Evolutionary conservation across 2,113 vertebrate genomes (phyloP).

Genomic region (Callorhinus ursinus): DNA sequence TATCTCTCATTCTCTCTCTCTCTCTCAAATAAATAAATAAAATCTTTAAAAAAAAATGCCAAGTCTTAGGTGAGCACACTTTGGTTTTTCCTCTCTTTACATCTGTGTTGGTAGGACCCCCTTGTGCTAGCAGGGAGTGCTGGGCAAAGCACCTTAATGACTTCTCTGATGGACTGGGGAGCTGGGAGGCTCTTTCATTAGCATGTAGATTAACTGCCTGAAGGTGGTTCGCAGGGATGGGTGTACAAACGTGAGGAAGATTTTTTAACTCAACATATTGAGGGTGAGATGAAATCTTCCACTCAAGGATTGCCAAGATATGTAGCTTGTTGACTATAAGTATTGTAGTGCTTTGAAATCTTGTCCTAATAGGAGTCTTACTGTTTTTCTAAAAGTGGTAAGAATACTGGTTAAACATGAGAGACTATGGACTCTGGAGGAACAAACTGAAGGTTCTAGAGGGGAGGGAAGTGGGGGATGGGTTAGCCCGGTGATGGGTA

Average conservation of each 20-base stretch:
- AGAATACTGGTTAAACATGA: neutral
- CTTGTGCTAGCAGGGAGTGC: neutral
- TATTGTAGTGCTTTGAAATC: neutral
- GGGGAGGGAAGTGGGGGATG: too few species aligned
- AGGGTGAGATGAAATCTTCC: neutral
- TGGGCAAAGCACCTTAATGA: neutral
- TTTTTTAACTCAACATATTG: neutral
- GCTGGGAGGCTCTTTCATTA: neutral
- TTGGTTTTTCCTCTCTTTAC: neutral
- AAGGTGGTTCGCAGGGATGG: neutral
- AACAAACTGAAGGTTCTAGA: too few species aligned
- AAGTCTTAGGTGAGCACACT: neutral
- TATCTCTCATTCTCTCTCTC: too few species aligned
- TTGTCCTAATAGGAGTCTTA: neutral
- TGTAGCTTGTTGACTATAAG: neutral
- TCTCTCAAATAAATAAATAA: too few species aligned
- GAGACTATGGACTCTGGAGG: too few species aligned
- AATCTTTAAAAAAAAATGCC: neutral
- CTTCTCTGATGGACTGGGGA: neutral
- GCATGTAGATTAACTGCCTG: neutral
- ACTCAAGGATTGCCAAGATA: neutral
- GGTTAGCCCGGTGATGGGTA: too few species aligned
- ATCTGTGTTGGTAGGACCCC: neutral
- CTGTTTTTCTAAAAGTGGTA: neutral
- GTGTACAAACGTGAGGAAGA: neutral